Base-by-base conservation (phyloP, 2,797 vertebrate species). In the Rhyacichthys aspro region DNA sequence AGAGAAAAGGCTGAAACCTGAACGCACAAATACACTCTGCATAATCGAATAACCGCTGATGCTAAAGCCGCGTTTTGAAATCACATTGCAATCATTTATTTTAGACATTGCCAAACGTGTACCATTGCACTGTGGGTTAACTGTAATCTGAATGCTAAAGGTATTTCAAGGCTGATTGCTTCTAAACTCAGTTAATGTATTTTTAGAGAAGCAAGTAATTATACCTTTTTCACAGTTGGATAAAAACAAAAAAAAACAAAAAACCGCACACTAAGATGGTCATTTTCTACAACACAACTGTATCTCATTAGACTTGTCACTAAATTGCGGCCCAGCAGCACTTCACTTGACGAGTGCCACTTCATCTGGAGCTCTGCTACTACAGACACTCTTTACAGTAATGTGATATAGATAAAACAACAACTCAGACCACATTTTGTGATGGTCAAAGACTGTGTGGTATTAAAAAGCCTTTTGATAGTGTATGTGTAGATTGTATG, bases 1-100 rank as follows among this genome's bases (percentile, higher is more conserved):
- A 77, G 72, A 69, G 42, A 70, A 86, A 72, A 84, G 63, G 39
- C 62, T 46, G 45, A 77, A 68, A 67, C 73, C 64, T 74, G 68
- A 63, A 52, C 72, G 14, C 23, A 9, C 23, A 47, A 34, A 34
- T 49, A 33, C 2, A 15, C 32, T 28, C 2, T 5, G 23, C 4
- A 6, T 28, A 28, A 28, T 28, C 23, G 3, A 28, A 28, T 28
- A 28, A 28, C 23, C 1, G 23, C 23, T 28, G 1, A 28, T 28
- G 7, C 3, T 28, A 28, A 28, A 28, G 23, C 7, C 3, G 23
- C 7, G 23, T 28, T 28, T 28, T 3, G 23, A 28, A 28, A 28
- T 28, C 7, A 28, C 23, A 28, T 28, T 28, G 23, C 23, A 28
- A 28, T 28, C 23, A 28, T 28, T 28, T 28, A 28, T 28, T 28